Conservation (phyloP, 2,113 vertebrate genomes). For the Ciconia boyciana region DNA sequence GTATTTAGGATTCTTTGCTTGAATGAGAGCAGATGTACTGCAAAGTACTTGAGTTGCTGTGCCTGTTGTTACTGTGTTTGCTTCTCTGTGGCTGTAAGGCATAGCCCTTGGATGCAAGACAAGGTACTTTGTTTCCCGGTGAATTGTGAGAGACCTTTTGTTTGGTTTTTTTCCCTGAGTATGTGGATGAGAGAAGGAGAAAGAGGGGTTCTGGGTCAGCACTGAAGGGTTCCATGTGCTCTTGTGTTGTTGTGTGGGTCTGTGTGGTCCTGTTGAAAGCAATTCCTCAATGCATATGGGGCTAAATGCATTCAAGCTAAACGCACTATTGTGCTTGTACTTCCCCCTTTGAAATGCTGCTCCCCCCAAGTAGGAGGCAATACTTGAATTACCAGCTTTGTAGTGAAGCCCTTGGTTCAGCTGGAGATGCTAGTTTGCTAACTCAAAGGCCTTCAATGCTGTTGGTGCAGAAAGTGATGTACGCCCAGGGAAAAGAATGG, state of each 20-base stretch:
- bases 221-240: background rate
- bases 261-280: background rate
- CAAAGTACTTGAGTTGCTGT: background rate
- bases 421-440: background rate
- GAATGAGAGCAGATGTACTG: background rate
- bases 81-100: background rate
- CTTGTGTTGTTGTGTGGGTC: background rate
- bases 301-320: background rate
- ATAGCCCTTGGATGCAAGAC: background rate
- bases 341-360: background rate
- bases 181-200: background rate
- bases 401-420: background rate
- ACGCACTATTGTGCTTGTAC: fast-evolving
- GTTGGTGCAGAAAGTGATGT: background rate
- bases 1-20: background rate
- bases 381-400: background rate
- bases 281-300: fast-evolving
- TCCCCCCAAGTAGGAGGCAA: background rate
- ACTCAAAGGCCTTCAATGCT: background rate
- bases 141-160: background rate
- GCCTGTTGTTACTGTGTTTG: background rate
- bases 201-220: background rate
- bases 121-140: background rate
- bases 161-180: background rate
- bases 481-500: background rate